Evolutionary conservation across 2,113 vertebrate species (phyloP), one percentile per base, ranked within the genome.

Genomic region (Anolis sagrei): DNA sequence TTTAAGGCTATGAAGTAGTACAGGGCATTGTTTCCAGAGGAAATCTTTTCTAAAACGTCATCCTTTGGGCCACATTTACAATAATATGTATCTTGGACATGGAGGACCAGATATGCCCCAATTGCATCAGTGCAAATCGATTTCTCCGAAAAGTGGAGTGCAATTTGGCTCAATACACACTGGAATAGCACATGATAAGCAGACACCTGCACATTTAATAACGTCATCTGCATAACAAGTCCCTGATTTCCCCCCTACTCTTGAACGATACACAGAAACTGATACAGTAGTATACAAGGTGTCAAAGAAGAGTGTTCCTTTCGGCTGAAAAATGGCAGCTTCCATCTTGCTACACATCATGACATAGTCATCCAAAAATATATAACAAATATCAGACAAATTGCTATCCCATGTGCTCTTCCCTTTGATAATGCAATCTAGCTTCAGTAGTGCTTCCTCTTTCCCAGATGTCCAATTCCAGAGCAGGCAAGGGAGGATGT

Each of bases 101-200:
- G 51, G 34, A 66, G 25, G 68, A 32, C 58, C 44, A 69, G 68
- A 19, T 34, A 19, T 80, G 72, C 58, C 36, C 62, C 68, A 34
- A 69, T 29, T 83, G 39, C 10, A 75, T n/a, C 6, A 51, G 29
- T 27, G 36, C 36, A 75, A 84, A 80, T 58, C 58, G n/a, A 75
- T 13, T 68, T 44, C 14, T 58, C 32, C 44, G 64, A 75, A 54
- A 87, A 75, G 80, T n/a, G 64, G 73, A 73, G 75, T 75, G 70
- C 54, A 83, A 83, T 83, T 83, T 83, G 86, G 74, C 81, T 87
- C 66, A 77, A 82, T 87, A 61, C 51, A 69, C 34, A 72, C 72
- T 34, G 19, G 69, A 88, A 48, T 27, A 62, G 69, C n/a, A 84
- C 69, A 80, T 51, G 69, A 74, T 74, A 80, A 64, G 34, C 49